Evolutionary conservation across 2,113 vertebrate species (phyloP).

Genomic region (Chauna torquata): DNA sequence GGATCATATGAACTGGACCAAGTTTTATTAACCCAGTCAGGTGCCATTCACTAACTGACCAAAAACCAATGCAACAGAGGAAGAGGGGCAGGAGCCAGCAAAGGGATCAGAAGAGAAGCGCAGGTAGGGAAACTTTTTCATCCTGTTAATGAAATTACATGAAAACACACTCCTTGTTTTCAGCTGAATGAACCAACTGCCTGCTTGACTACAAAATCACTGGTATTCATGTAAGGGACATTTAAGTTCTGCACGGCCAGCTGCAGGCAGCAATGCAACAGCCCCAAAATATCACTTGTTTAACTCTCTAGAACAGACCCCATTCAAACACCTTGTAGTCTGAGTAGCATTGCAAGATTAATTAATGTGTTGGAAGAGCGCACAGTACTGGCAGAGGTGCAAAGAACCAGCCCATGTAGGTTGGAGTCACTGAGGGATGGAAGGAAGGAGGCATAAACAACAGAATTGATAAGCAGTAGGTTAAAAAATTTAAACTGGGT

Average conservation of each 20-base stretch:
- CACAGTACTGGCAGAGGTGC: not conserved
- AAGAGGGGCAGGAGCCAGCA: not conserved
- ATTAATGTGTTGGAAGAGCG: not conserved
- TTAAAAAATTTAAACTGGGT: not conserved
- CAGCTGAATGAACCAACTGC: not conserved
- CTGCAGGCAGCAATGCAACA: not conserved
- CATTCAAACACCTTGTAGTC: not conserved
- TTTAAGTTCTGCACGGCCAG: not conserved
- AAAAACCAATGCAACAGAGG: not conserved
- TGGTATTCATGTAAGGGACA: not conserved
- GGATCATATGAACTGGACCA: not conserved
- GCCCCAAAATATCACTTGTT: not conserved
- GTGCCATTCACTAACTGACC: not conserved
- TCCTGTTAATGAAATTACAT: not conserved
- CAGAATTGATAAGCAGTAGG: not conserved
- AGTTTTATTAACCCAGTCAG: not conserved
- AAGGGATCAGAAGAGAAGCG: not conserved
- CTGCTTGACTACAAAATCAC: not conserved
- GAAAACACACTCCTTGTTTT: not conserved
- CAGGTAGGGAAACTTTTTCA: not conserved
- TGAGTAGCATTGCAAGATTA: not conserved
- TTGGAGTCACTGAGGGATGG: not conserved
- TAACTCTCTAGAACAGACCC: not conserved
- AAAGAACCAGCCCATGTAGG: not conserved
- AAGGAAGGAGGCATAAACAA: not conserved